Evolutionary conservation across 2,888 invertebrate species (phyloP).

Genomic region (Dusona sp.): DNA sequence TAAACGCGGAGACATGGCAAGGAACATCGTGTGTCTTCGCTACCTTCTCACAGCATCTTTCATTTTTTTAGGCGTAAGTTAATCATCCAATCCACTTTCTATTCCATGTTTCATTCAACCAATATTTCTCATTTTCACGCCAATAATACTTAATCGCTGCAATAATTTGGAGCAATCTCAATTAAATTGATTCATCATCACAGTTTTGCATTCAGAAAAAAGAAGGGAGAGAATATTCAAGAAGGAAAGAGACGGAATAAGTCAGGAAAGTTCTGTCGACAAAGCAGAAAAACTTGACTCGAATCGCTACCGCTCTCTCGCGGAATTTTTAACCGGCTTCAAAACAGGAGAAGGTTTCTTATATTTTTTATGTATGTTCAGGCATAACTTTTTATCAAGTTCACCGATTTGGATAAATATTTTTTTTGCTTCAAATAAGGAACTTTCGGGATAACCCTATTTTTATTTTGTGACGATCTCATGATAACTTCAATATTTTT

Average conservation of each 20-base stretch:
- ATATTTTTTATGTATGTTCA: too few species aligned
- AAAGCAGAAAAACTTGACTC: not conserved
- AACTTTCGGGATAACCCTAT: too few species aligned
- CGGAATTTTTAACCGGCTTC: not conserved
- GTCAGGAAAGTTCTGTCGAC: not conserved
- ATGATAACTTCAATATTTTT: too few species aligned
- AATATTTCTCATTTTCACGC: not conserved
- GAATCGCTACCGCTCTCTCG: not conserved
- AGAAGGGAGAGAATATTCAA: not conserved
- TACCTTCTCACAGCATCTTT: slow-evolving; percentile 77
- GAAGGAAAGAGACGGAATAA: not conserved
- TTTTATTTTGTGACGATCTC: too few species aligned
- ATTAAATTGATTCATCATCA: not conserved
- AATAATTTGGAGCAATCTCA: not conserved
- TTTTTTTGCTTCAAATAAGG: too few species aligned
- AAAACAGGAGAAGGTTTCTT: too few species aligned
- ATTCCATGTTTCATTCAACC: not conserved
- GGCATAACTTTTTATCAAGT: too few species aligned
- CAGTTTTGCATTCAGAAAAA: not conserved
- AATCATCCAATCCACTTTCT: not conserved
- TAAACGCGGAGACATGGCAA: slow-evolving; percentile 74
- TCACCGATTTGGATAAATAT: too few species aligned
- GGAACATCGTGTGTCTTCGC: slow-evolving; percentile 75
- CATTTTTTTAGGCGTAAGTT: slow-evolving; percentile 78
- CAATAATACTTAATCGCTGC: not conserved